Conservation (phyloP, 2,113 vertebrate genomes). For the Semnornis frantzii region DNA sequence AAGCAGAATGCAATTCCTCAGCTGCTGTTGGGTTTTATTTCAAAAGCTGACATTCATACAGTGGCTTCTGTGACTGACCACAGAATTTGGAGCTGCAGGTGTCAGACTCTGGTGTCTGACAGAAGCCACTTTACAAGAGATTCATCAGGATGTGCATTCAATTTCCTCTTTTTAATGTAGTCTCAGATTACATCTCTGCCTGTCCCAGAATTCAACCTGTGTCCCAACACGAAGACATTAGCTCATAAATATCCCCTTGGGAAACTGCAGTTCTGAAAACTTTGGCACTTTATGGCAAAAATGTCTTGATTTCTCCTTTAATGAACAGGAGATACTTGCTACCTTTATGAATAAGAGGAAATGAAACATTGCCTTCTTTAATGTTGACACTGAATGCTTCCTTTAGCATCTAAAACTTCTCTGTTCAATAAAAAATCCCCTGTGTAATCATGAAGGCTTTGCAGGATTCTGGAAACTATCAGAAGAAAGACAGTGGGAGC, state of each 20-base stretch:
- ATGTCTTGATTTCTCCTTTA: neutral
- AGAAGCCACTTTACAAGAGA: neutral
- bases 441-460: neutral
- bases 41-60: neutral
- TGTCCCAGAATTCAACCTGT: neutral
- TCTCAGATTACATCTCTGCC: neutral
- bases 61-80: neutral
- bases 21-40: neutral
- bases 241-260: neutral
- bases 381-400: neutral
- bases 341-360: neutral
- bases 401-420: neutral
- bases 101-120: neutral
- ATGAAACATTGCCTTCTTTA: neutral
- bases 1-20: neutral
- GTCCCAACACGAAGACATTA: neutral
- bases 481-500: neutral
- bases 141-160: rapidly evolving
- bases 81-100: neutral
- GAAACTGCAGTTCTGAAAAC: neutral
- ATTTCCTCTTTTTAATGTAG: neutral
- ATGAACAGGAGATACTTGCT: neutral
- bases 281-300: neutral
- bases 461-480: neutral
- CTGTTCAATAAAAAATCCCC: rapidly evolving